Evolutionary conservation across 2,797 vertebrate species (phyloP).

Genomic region (Pangasius macronema): DNA sequence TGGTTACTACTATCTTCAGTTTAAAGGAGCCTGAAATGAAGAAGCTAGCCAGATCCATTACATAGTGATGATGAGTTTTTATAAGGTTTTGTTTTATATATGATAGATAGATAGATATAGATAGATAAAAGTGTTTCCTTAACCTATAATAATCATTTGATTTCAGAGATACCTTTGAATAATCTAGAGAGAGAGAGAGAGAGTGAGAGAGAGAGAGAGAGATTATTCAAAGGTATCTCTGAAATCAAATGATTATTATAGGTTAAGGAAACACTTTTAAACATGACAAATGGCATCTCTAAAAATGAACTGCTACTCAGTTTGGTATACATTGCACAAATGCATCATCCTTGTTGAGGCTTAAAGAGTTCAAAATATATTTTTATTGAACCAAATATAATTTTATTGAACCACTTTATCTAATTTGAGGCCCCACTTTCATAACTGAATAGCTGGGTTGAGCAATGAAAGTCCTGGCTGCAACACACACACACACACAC

Average conservation of each 20-base stretch:
- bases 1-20: neutral
- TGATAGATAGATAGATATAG: too few species aligned
- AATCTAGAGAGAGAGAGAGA: too few species aligned
- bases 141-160: neutral
- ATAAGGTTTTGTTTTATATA: too few species aligned
- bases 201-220: too few species aligned
- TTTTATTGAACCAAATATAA: neutral
- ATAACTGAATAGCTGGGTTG: conserved; percentile 1
- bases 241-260: neutral
- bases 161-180: neutral
- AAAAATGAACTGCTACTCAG: neutral
- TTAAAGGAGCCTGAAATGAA: neutral
- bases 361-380: neutral
- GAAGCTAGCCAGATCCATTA: neutral
- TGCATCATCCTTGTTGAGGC: neutral
- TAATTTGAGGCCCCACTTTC: neutral
- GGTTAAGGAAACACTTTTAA: neutral
- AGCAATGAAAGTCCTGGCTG: conserved; percentile 30
- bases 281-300: neutral
- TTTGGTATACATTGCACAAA: neutral
- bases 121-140: neutral
- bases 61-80: too few species aligned
- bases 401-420: neutral
- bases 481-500: neutral
- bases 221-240: neutral